Percentiles rank a stretch among this genome's conserved stretches.
phyloP scores from a whole-genome alignment of 1,140 invertebrate species.

The Vollenhovia emeryi region DNA sequence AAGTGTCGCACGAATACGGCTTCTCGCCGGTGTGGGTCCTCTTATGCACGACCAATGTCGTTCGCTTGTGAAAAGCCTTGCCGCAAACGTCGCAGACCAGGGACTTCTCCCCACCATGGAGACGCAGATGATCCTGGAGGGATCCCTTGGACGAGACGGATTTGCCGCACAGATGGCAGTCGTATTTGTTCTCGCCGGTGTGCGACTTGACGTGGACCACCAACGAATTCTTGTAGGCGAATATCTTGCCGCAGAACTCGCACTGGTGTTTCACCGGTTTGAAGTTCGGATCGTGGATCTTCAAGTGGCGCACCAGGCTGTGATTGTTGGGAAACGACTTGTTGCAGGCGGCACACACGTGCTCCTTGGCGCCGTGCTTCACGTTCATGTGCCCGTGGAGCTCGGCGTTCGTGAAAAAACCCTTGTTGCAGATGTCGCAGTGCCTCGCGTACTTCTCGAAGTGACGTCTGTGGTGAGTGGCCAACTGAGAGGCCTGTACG shows the following conservation, averaged over 20 bases:
- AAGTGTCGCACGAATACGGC: constrained; percentile 91
- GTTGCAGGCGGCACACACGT: constrained; percentile 76
- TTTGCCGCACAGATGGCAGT: constrained; percentile 90
- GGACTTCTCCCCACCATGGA: constrained; percentile 87
- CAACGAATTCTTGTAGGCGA: constrained; percentile 83
- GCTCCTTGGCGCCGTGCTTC: constrained; percentile 79
- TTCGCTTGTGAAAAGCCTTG: constrained; percentile 90
- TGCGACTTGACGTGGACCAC: constrained; percentile 85
- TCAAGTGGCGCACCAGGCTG: constrained; percentile 81
- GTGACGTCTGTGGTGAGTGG: constrained; percentile 81
- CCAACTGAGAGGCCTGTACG: constrained; percentile 80
- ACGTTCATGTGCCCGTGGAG: constrained; percentile 80
- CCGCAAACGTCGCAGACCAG: constrained; percentile 90
- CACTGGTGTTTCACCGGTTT: constrained; percentile 82
- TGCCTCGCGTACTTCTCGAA: constrained; percentile 79
- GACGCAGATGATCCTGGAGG: constrained; percentile 86
- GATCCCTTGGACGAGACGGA: constrained; percentile 77
- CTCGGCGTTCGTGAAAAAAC: constrained; percentile 82
- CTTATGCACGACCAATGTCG: constrained; percentile 88
- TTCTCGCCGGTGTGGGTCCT: constrained; percentile 90
- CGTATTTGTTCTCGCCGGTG: constrained; percentile 91
- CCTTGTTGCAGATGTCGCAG: constrained; percentile 84
- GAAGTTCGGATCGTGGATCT: constrained; percentile 85
- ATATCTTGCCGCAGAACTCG: constrained; percentile 83
- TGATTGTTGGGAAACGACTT: constrained; percentile 81